Conservation (phyloP, 2,888 invertebrate genomes). For the Scelioninae gen. 1 region DNA sequence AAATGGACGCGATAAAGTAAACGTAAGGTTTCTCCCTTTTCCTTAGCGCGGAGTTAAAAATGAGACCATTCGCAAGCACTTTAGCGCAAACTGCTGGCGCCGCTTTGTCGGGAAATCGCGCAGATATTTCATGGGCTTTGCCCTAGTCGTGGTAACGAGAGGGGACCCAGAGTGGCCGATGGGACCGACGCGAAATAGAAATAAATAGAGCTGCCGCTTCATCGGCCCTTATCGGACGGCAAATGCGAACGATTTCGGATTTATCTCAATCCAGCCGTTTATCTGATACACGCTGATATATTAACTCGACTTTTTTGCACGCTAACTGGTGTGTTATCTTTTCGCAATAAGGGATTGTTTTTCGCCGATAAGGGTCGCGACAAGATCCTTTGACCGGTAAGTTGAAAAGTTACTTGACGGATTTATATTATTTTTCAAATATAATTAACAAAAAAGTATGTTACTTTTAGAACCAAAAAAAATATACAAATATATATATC, state of each 20-base stretch:
- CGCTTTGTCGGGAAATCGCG: conserved; percentile 81
- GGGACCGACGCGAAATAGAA: conserved; percentile 77
- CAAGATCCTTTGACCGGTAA: conserved; percentile 10
- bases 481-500: too few relatives aligned
- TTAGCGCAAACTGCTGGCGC: conserved; percentile 76
- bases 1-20: conserved; percentile 64
- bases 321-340: conserved; percentile 29
- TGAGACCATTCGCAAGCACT: conserved; percentile 80
- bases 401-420: too few relatives aligned
- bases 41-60: conserved; percentile 76
- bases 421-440: too few relatives aligned
- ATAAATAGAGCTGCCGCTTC: conserved; percentile 74
- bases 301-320: conserved; percentile 47
- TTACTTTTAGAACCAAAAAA: too few relatives aligned
- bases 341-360: conserved; percentile 35
- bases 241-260: conserved; percentile 59
- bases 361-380: conserved; percentile 11
- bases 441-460: too few relatives aligned
- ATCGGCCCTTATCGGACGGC: conserved; percentile 53
- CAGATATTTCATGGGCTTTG: conserved; percentile 79
- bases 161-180: conserved; percentile 65
- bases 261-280: conserved; percentile 58
- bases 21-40: conserved; percentile 59
- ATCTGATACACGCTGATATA: conserved; percentile 61
- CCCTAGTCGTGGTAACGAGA: conserved; percentile 76